A percentile compares a stretch with the other conserved stretches of the same genome.
Conservation (phyloP, 2,113 vertebrate species). For the Proterorhinus semilunaris region DNA sequence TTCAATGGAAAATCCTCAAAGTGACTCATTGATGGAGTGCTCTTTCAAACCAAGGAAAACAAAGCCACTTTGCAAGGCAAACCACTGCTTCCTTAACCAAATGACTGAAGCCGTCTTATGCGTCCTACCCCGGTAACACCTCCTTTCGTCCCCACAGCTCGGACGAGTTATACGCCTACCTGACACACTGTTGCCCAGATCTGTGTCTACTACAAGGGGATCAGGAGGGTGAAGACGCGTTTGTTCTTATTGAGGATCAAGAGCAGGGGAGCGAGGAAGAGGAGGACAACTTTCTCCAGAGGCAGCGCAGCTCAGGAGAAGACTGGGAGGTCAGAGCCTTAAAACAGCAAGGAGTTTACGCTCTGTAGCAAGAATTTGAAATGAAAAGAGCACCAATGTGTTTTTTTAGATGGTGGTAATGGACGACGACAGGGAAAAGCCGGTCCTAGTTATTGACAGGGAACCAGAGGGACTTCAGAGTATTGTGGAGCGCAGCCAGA, state of each 20-base stretch:
- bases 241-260: constrained; percentile 77
- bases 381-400: background rate
- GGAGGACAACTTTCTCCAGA: constrained; percentile 48
- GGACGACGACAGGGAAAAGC: constrained; percentile 66
- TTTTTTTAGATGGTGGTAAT: constrained; percentile 74
- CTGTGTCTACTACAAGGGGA: constrained; percentile 69
- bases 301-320: constrained; percentile 58
- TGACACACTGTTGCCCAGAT: constrained; percentile 53
- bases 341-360: background rate
- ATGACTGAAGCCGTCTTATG: background rate
- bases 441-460: constrained; percentile 48
- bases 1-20: constrained; percentile 1
- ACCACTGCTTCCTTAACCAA: constrained; percentile 1
- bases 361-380: constrained; percentile 7
- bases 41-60: background rate
- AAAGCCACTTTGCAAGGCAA: background rate
- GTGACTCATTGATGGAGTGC: background rate
- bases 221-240: constrained; percentile 72
- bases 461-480: constrained; percentile 70
- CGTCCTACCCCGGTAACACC: background rate
- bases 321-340: constrained; percentile 76
- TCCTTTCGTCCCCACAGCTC: constrained; percentile 58
- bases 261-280: constrained; percentile 49
- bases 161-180: constrained; percentile 70
- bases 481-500: constrained; percentile 69